Percentiles rank a stretch among this genome's conserved stretches.
Evolutionary conservation across 2,888 invertebrate genomes (phyloP).

Genomic region (Lycaena phlaeas): DNA sequence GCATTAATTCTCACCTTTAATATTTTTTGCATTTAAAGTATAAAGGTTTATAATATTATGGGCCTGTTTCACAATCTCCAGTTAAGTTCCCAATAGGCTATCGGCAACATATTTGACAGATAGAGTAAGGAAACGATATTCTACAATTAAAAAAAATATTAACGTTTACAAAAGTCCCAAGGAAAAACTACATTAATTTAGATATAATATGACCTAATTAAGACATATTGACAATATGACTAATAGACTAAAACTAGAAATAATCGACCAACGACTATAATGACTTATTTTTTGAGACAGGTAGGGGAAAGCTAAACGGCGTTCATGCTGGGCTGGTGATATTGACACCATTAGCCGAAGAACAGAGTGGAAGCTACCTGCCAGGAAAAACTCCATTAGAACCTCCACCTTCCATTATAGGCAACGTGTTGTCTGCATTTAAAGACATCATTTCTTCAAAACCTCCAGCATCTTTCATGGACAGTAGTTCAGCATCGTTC

Average conservation of each 20-base stretch:
- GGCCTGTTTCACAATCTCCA: no score
- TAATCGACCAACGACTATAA: conserved; percentile 17
- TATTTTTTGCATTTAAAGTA: no score
- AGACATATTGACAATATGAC: conserved; percentile 15
- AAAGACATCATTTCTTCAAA: conserved; percentile 42
- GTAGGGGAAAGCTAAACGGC: conserved; percentile 59
- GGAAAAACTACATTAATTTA: no score
- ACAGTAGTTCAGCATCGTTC: not conserved
- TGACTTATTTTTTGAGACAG: conserved; percentile 57
- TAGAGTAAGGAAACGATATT: no score
- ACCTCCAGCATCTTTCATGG: not conserved
- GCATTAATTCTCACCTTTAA: no score
- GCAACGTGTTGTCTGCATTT: conserved; percentile 53
- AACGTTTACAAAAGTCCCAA: no score
- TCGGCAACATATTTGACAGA: no score
- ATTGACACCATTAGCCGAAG: conserved; percentile 53
- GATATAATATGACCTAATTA: no score
- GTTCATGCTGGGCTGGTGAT: conserved; percentile 61
- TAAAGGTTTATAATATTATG: no score
- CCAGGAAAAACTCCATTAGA: conserved; percentile 48
- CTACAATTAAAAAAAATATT: no score
- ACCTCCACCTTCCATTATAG: conserved; percentile 51
- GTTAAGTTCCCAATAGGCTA: no score
- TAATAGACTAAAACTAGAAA: no score
- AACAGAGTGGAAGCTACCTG: conserved; percentile 36